Conservation (phyloP, 2,113 vertebrate species). For the Leptosomus discolor region DNA sequence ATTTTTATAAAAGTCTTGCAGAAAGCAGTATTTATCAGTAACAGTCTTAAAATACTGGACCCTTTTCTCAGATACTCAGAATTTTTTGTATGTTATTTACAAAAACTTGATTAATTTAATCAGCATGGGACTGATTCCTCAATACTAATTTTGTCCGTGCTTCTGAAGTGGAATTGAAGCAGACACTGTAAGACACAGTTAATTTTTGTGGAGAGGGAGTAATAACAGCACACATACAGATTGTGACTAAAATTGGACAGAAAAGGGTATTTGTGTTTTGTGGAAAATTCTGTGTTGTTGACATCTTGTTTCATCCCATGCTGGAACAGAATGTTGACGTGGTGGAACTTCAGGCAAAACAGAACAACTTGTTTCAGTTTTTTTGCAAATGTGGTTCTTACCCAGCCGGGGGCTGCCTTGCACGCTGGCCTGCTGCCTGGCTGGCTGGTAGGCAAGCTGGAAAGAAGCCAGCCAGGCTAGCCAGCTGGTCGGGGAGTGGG, state of each 20-base stretch:
- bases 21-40: not conserved
- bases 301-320: not conserved
- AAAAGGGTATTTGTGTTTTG: not conserved
- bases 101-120: not conserved
- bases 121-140: not conserved
- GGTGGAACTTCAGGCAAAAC: not conserved
- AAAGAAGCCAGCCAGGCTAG: not conserved
- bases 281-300: not conserved
- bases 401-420: not conserved
- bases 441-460: not conserved
- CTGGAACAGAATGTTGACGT: not conserved
- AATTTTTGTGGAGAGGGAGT: not conserved
- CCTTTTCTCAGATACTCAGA: not conserved
- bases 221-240: not conserved
- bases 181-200: not conserved
- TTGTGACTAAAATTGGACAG: not conserved
- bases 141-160: not conserved
- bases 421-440: accelerated
- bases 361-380: not conserved
- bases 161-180: not conserved
- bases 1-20: not conserved
- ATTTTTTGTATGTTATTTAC: not conserved
- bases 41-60: not conserved
- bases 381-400: not conserved
- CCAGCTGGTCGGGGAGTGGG: not conserved